phyloP scores from a whole-genome alignment of 2,888 invertebrate species.

The Pollenia angustigena region DNA sequence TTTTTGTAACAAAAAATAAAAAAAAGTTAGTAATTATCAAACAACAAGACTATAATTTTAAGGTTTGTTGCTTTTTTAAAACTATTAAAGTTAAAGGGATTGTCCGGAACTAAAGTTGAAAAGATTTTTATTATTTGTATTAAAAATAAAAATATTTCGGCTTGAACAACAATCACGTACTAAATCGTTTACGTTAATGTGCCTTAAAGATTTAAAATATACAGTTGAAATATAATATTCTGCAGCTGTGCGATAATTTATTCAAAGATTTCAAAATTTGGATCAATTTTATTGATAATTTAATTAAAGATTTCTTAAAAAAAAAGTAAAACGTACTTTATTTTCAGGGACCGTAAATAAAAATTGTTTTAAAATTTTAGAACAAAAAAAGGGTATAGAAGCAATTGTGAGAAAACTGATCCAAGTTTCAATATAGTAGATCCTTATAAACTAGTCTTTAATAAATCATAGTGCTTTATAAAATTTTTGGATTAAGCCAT shows the following conservation, averaged over 20 bases:
- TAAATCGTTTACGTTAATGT: background rate
- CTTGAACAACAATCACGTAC: background rate
- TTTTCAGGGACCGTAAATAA: no score
- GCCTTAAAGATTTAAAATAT: no score
- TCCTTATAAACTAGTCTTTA: no score
- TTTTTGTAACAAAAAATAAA: background rate
- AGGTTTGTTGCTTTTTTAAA: constrained; percentile 35
- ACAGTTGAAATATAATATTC: background rate
- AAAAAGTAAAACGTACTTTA: background rate
- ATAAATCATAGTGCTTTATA: no score
- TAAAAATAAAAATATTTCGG: background rate
- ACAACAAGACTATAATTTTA: constrained; percentile 25
- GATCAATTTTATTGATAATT: background rate
- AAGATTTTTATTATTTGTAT: background rate
- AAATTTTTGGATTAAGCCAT: no score
- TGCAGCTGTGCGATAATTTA: constrained; percentile 19
- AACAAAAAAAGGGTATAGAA: no score
- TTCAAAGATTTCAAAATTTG: background rate
- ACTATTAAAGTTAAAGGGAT: constrained; percentile 42
- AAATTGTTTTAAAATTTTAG: no score
- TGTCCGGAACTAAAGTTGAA: constrained; percentile 41
- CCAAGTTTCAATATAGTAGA: no score
- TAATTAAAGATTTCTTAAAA: background rate
- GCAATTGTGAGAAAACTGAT: no score
- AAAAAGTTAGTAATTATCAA: background rate